Base-by-base conservation (phyloP, 2,113 vertebrate species). In the Spheniscus mendiculus region DNA sequence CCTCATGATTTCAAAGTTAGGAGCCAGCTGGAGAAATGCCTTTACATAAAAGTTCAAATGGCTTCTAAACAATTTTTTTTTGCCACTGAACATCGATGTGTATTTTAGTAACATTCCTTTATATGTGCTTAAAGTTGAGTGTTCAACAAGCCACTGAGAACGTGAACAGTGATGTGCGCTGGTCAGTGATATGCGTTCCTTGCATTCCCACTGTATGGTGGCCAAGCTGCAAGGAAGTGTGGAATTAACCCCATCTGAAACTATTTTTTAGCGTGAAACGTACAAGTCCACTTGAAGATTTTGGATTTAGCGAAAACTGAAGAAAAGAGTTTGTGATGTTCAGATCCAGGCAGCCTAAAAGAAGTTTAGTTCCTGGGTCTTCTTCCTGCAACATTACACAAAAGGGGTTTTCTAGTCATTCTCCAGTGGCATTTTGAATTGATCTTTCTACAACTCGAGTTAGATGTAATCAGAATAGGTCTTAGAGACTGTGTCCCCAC, bases 241-340 rank as follows among this genome's bases (percentile, higher is more conserved):
- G 52, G 25, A 62, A 40, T 58, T 55, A 62, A 3, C 18, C 11
- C 61, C 18, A 40, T 58, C 47, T 72, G 42, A 76, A 93, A 40
- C 17, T 49, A 23, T 4, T 58, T 66, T 65, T 79, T 73, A 53
- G 2, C 0, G 0, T 81, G n/a, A 82, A 45, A 66, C 4, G 5
- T 70, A n/a, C 38, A 53, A 36, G 4, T 86, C 58, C 29, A 67
- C 1, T 15, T 59, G 19, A 80, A 36, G 21, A 66, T 62, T 61
- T 62, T 53, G 12, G 10, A 67, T 63, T 89, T 76, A 55, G n/a
- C 77, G 47, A 85, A 74, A 58, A 74, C 7, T 22, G 26, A 86
- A 44, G 18, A 52, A 74, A 42, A 32, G 5, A 4, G 1, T 71
- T 80, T 76, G 8, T 76, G 47, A 36, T 40, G 22, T 63, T 72